These are phyloP conservation scores for Pachymerium ferrugineum DNA, from an alignment of 2,888 invertebrate species.

Conservation along the genomic window DNA sequence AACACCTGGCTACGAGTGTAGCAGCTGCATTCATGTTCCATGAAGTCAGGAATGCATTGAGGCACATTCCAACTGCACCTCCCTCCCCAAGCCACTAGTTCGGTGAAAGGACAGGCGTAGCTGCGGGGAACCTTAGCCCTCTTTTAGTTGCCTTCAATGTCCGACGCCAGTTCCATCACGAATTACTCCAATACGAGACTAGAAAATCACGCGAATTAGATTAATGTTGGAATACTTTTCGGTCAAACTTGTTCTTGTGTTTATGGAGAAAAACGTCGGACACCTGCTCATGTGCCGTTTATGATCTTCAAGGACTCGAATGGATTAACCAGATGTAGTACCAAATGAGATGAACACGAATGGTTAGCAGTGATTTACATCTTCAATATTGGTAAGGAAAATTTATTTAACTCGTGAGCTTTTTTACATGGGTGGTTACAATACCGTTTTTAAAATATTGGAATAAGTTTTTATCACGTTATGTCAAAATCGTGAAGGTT, in stretches of 20 bases:
- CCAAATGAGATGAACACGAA: constrained; percentile 19
- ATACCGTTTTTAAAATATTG: too few relatives aligned
- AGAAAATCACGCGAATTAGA: background rate
- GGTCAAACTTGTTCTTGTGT: background rate
- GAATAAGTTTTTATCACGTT: background rate
- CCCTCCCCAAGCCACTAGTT: background rate
- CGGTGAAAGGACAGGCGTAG: constrained; percentile 31
- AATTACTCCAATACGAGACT: background rate
- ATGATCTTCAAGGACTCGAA: background rate
- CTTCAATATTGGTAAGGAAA: background rate
- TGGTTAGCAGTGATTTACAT: background rate
- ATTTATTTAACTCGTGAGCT: background rate
- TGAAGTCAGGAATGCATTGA: constrained; percentile 29
- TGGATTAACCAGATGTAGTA: constrained; percentile 11
- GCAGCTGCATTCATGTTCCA: constrained; percentile 29
- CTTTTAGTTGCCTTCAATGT: background rate
- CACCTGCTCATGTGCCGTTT: background rate
- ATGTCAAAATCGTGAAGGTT: background rate
- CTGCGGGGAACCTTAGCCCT: constrained; percentile 28
- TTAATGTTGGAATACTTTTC: background rate
- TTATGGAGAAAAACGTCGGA: background rate
- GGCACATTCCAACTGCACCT: constrained; percentile 23
- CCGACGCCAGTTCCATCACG: background rate
- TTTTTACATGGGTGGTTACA: background rate
- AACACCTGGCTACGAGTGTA: background rate